A percentile compares a stretch with the other conserved stretches of the same genome.
Evolutionary conservation across 2,888 invertebrate genomes (phyloP).

Genomic region (Cataglyphis livida): DNA sequence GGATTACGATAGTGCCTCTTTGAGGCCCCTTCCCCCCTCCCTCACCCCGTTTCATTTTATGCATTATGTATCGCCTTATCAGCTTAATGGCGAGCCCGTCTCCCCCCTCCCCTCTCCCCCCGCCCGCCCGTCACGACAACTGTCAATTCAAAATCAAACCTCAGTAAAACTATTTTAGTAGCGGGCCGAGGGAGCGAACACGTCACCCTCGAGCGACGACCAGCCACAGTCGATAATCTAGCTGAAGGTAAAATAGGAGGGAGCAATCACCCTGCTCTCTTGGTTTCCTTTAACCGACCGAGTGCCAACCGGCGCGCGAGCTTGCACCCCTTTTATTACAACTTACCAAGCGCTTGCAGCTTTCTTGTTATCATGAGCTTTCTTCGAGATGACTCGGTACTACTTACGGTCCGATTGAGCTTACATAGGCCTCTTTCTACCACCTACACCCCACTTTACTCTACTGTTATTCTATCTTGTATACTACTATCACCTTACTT

Average conservation of each 20-base stretch:
- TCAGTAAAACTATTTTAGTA: constrained; percentile 83
- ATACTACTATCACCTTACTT: constrained; percentile 11
- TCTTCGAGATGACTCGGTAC: constrained; percentile 65
- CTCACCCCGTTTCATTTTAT: background rate
- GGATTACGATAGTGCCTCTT: background rate
- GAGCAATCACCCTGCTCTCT: constrained; percentile 67
- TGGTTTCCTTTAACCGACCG: constrained; percentile 74
- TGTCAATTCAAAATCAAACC: constrained; percentile 76
- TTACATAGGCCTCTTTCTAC: constrained; percentile 76
- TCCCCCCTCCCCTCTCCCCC: too few species aligned
- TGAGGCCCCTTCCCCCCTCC: background rate
- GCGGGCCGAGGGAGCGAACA: constrained; percentile 84
- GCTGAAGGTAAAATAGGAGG: constrained; percentile 85
- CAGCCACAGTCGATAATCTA: constrained; percentile 86
- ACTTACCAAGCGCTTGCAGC: constrained; percentile 83
- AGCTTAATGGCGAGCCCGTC: background rate
- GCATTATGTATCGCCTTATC: constrained; percentile 22
- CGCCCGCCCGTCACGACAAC: background rate
- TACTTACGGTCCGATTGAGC: constrained; percentile 70
- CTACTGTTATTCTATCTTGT: constrained; percentile 5
- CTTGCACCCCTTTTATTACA: constrained; percentile 79
- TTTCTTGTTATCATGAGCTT: constrained; percentile 76
- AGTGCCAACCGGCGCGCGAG: constrained; percentile 74
- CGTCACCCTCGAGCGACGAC: constrained; percentile 85
- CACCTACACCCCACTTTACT: constrained; percentile 44